Evolutionary conservation across 2,113 vertebrate genomes (phyloP).

Genomic region (Xiphophorus couchianus): DNA sequence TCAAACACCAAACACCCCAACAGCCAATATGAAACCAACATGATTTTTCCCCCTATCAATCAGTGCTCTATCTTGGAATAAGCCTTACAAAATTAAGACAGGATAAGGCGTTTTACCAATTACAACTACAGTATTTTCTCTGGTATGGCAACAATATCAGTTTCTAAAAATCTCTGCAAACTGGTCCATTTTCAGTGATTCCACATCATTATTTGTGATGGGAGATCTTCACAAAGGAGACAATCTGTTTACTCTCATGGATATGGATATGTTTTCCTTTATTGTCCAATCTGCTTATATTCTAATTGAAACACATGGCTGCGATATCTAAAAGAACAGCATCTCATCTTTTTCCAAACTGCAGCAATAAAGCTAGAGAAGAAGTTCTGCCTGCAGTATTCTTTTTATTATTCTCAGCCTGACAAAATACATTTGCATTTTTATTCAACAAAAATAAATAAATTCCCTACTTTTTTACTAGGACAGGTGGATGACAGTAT

Average conservation of each 20-base stretch:
- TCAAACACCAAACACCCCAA: not conserved
- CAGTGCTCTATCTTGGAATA: not conserved
- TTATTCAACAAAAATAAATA: constrained; percentile 5
- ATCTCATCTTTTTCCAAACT: constrained; percentile 23
- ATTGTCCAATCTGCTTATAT: constrained; percentile 2
- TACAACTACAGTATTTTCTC: not conserved
- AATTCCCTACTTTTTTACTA: not conserved
- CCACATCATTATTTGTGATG: constrained; percentile 27
- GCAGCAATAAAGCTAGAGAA: not conserved
- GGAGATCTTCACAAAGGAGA: constrained; percentile 31
- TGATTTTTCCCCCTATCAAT: not conserved
- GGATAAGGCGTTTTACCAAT: not conserved
- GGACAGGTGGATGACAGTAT: not conserved
- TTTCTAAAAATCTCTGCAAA: constrained; percentile 21
- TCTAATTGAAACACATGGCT: constrained; percentile 23
- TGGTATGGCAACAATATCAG: constrained; percentile 25
- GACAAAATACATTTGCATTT: not conserved
- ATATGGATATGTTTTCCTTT: constrained; percentile 24
- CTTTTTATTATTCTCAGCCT: not conserved
- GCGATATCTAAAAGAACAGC: constrained; percentile 12
- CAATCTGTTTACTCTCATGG: constrained; percentile 6
- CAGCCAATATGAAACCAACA: not conserved
- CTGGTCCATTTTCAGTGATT: constrained; percentile 7
- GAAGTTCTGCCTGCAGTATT: constrained; percentile 8
- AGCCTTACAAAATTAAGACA: not conserved